Base-by-base conservation (phyloP, 2,797 vertebrate species). In the Nyctibius grandis region DNA sequence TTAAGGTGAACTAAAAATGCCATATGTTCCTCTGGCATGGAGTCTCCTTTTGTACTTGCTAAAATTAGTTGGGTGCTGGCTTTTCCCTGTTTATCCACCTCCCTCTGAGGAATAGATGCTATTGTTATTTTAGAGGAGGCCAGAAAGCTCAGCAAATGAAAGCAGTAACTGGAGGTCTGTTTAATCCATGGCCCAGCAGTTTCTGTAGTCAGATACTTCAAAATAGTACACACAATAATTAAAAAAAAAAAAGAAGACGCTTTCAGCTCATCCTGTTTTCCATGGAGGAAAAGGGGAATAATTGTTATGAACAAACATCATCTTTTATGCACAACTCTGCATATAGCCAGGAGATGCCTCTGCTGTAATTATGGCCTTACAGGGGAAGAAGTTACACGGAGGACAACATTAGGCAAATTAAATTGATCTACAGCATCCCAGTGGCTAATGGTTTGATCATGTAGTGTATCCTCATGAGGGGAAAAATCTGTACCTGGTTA, bases 1-100 rank as follows among this genome's bases (percentile, higher is more conserved):
- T 91, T 72, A 61, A 83, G 91, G 94, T 91, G 91, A 93, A 8
- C 85, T 84, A 54, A 67, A 95, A 95, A 90, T 85, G 77, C 95
- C 80, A 20, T 4, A 22, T 88, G 80, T 84, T 78, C 65, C 56
- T 85, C 60, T 28, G 67, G 67, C 63, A 67, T 26, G 83, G 93
- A 91, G 63, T 65, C 59, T 93, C 67, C 91, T 83, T 92, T 67
- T 82, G 75, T 89, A 36, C 91, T 72, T 34, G 17, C 64, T 94
- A 21, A 51, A 96, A 84, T 91, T 45, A 81, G 73, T 25, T 70
- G 61, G 73, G 73, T 75, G 61, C 76, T 95, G 85, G 25, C 31
- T 97, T 85, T 88, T 72, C 76, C 69, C 79, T 75, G 68, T 83
- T 78, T 44, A 29, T 61, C 42, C 65, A 22, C 5, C 42, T 59